A percentile compares a stretch with the other conserved stretches of the same genome.
These are phyloP conservation scores for Ennomos quercinarius DNA, from an alignment of 2,888 invertebrate genomes.

Conservation along the genomic window DNA sequence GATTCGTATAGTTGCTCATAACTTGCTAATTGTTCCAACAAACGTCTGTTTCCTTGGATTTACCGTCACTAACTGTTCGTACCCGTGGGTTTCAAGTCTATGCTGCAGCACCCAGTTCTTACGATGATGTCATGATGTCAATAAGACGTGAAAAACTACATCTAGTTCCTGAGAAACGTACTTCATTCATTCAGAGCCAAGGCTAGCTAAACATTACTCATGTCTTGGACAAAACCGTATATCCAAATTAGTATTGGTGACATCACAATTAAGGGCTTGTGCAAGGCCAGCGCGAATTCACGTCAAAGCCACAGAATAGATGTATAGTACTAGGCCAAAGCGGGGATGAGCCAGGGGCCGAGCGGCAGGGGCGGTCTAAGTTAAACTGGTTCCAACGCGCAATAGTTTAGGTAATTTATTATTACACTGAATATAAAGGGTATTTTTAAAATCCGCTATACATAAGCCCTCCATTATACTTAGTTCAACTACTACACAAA, in stretches of 20 bases:
- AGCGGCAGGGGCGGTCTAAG: too few relatives aligned
- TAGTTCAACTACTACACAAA: too few relatives aligned
- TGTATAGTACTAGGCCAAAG: too few relatives aligned
- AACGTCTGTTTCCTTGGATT: slow-evolving; percentile 69
- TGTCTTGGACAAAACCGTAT: slow-evolving; percentile 45
- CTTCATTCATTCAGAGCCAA: slow-evolving; percentile 56
- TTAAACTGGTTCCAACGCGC: too few relatives aligned
- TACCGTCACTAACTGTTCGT: slow-evolving; percentile 67
- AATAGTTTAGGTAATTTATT: too few relatives aligned
- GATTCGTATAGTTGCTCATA: slow-evolving; percentile 45
- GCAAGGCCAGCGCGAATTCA: too few relatives aligned
- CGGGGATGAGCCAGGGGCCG: too few relatives aligned
- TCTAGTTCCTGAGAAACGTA: slow-evolving; percentile 59
- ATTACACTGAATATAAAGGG: too few relatives aligned
- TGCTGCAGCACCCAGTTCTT: slow-evolving; percentile 59
- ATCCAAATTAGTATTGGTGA: slow-evolving; percentile 45
- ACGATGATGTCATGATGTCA: slow-evolving; percentile 76
- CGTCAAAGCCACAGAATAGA: too few relatives aligned
- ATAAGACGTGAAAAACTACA: slow-evolving; percentile 63
- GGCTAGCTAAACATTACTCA: slow-evolving; percentile 57
- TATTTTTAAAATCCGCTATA: too few relatives aligned
- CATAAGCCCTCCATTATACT: too few relatives aligned
- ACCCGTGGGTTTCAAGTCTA: slow-evolving; percentile 56
- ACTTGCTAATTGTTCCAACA: slow-evolving; percentile 64
- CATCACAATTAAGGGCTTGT: too few relatives aligned